Evolutionary conservation across 1,140 invertebrate genomes (phyloP).

Genomic region (Heliconius himera): DNA sequence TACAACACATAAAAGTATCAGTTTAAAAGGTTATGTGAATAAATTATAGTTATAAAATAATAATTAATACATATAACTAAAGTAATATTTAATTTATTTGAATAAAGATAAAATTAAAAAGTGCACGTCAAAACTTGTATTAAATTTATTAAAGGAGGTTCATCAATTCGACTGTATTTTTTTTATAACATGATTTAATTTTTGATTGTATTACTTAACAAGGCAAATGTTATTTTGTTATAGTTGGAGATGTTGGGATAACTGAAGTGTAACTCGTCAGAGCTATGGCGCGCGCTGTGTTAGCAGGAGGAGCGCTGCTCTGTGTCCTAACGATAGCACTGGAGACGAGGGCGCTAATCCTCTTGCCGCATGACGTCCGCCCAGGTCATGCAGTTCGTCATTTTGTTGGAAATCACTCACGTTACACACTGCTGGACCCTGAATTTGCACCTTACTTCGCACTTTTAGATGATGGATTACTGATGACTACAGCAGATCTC

Average conservation of each 20-base stretch:
- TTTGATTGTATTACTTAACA: not conserved
- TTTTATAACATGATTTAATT: not conserved
- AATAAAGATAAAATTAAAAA: not conserved
- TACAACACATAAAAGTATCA: too few species aligned
- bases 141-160: too few species aligned
- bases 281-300: slow-evolving; percentile 66
- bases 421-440: slow-evolving; percentile 87
- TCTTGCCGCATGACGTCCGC: slow-evolving; percentile 91
- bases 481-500: slow-evolving; percentile 94
- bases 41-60: not conserved
- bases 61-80: too few species aligned
- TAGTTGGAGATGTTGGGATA: slow-evolving; percentile 72
- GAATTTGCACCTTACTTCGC: slow-evolving; percentile 92
- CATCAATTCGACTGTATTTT: not conserved
- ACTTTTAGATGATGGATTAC: slow-evolving; percentile 91
- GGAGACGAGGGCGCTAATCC: slow-evolving; percentile 77
- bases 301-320: slow-evolving; percentile 69
- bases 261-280: slow-evolving; percentile 39
- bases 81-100: too few species aligned
- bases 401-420: slow-evolving; percentile 83
- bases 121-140: not conserved
- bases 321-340: slow-evolving; percentile 61
- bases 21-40: not conserved
- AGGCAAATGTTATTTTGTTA: slow-evolving; percentile 37
- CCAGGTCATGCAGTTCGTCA: slow-evolving; percentile 92